Evolutionary conservation across 2,797 vertebrate genomes (phyloP), one percentile per base, ranked within the genome.

Genomic region (Acrossocheilus fasciatus): DNA sequence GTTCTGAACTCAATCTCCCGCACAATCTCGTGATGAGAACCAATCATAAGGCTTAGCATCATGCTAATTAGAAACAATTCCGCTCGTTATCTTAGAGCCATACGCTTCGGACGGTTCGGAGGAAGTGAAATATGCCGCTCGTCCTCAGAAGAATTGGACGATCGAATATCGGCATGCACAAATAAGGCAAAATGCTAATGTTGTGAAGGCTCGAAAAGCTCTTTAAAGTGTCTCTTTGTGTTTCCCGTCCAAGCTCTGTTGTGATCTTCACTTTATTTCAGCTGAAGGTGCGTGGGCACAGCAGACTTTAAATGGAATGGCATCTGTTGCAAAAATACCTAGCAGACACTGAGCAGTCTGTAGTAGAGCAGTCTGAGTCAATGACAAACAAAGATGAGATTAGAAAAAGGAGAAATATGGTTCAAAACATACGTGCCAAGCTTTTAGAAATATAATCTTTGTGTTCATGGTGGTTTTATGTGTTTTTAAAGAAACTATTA

Each of bases 11-110:
- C 72, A 81, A 81, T 66, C 75, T 88, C 30, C 17, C 20, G 50
- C 83, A 82, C 62, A 74, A 83, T 88, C 80, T 85, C 12, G 30
- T 87, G 83, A 88, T 85, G 76, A 87, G 76, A 81, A 87, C 47
- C 86, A 88, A 86, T 87, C 79, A 85, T 82, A 66, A 69, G 69
- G 69, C 84, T 87, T 88, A 88, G 64, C 41, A 23, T 47, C 20
- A 30, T 41, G 83, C 74, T 83, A 83, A 82, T 88, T 87, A 85
- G 62, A 83, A 57, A 62, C 26, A 41, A 54, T 70, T 83, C 77
- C 10, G 4, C 59, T 41, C 10, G 30, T 81, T 70, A 26, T 84
- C 89, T 70, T 34, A 64, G 23, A 57, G 82, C 26, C 68, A 30
- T 34, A 18, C 1, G 72, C 82, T 59, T 50, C 4, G 9, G 82